phyloP scores from a whole-genome alignment of 2,113 vertebrate species.

The Ranitomeya variabilis region DNA sequence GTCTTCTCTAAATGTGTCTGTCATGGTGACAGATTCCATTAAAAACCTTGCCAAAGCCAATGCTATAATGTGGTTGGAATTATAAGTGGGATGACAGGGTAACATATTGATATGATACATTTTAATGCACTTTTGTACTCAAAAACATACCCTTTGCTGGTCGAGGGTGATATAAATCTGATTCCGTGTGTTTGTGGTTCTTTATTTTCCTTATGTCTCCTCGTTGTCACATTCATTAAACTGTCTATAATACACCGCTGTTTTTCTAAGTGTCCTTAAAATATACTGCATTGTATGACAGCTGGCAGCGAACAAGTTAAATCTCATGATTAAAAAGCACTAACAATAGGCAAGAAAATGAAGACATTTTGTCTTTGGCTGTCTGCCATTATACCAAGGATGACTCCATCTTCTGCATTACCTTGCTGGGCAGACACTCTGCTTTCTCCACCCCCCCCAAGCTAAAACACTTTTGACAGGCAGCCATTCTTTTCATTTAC shows the following conservation, averaged over 20 bases:
- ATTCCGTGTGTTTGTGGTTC: neutral
- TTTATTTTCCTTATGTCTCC: constrained; percentile 9
- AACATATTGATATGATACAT: constrained; percentile 1
- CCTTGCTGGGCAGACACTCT: constrained; percentile 58
- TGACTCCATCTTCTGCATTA: constrained; percentile 71
- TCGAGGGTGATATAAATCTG: neutral
- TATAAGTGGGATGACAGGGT: neutral
- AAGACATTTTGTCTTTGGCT: constrained; percentile 77
- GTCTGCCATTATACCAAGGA: constrained; percentile 70
- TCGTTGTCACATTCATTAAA: constrained; percentile 18
- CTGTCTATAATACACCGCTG: neutral
- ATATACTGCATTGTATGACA: constrained; percentile 32
- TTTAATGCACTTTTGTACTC: constrained; percentile 6
- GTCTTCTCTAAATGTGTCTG: neutral
- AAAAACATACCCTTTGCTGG: neutral
- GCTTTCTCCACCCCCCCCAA: constrained; percentile 59
- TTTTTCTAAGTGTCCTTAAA: constrained; percentile 37
- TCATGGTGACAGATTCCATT: neutral
- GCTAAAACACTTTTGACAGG: constrained; percentile 83
- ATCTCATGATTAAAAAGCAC: constrained; percentile 68
- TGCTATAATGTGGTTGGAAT: neutral
- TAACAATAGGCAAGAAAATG: constrained; percentile 72
- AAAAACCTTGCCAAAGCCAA: neutral
- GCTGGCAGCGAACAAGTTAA: constrained; percentile 60
- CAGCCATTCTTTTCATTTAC: constrained; percentile 80